These are phyloP conservation scores for Tethya wilhelma DNA, from an alignment of 37 sponge, comb jelly and placozoan genomes.

Conservation along the genomic window DNA sequence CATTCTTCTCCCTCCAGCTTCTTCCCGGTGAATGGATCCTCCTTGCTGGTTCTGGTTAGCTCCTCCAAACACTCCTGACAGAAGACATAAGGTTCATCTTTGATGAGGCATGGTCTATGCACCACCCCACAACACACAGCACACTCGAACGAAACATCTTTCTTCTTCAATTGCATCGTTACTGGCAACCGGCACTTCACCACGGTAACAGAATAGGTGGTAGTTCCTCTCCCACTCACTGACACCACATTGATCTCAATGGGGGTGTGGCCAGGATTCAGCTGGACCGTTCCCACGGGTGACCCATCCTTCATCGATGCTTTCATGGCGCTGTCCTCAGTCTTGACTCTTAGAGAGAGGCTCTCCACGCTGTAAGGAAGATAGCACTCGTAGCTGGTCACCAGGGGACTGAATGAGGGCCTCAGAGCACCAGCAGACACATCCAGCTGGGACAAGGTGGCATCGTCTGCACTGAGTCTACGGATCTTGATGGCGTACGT, in stretches of 20 bases:
- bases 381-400: conserved; percentile 62
- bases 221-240: conserved; percentile 55
- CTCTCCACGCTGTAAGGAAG: conserved; percentile 56
- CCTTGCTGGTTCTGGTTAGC: conserved; percentile 82
- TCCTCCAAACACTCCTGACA: conserved; percentile 75
- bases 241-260: conserved; percentile 65
- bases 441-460: conserved; percentile 74
- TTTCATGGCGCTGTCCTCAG: conserved; percentile 74
- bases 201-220: conserved; percentile 56
- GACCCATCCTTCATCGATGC: conserved; percentile 45
- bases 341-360: conserved; percentile 60
- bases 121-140: conserved; percentile 69
- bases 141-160: conserved; percentile 40
- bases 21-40: conserved; percentile 75
- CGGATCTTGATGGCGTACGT: conserved; percentile 68
- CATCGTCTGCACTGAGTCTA: conserved; percentile 85
- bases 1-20: conserved; percentile 68
- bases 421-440: conserved; percentile 62
- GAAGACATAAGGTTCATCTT: conserved; percentile 38
- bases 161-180: conserved; percentile 21
- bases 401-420: conserved; percentile 76
- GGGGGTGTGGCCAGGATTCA: conserved; percentile 64
- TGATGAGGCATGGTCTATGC: conserved; percentile 50
- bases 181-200: conserved; percentile 44
- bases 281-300: conserved; percentile 51